These are phyloP conservation scores for Python bivittatus DNA, from an alignment of 2,113 vertebrate genomes.

Conservation along the genomic window DNA sequence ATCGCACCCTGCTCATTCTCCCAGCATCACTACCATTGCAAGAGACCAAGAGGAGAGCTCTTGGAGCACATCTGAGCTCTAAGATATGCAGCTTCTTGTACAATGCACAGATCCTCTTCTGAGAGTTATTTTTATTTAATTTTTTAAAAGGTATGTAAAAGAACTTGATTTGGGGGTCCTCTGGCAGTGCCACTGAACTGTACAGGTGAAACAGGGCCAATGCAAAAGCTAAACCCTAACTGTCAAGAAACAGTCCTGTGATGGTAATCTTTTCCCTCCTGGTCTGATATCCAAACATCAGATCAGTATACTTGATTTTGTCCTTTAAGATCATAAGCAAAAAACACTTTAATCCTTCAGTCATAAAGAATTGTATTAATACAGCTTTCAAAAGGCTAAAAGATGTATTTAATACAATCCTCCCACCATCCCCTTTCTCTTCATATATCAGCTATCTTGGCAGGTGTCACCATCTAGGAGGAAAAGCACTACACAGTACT, in stretches of 20 bases:
- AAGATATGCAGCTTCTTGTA: not conserved
- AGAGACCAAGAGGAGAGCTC: not conserved
- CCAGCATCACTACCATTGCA: not conserved
- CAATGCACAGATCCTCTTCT: not conserved
- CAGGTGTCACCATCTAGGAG: conserved; percentile 67
- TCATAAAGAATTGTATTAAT: conserved; percentile 73
- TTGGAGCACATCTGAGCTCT: not conserved
- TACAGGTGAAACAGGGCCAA: not conserved
- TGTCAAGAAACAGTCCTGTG: not conserved
- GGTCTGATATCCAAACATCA: conserved; percentile 13
- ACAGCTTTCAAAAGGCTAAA: conserved; percentile 77
- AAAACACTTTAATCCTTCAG: conserved; percentile 52
- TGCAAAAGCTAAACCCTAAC: not conserved
- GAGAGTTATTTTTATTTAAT: not conserved
- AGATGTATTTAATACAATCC: conserved; percentile 56
- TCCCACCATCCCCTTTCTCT: not conserved
- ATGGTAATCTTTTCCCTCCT: not conserved
- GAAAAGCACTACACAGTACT: conserved; percentile 70
- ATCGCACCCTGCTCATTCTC: not conserved
- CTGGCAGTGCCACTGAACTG: not conserved
- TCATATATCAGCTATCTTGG: conserved; percentile 69
- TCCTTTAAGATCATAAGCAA: conserved; percentile 58
- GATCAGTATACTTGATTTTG: conserved; percentile 48
- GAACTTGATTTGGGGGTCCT: not conserved
- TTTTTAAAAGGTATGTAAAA: not conserved